Evolutionary conservation across 2,113 vertebrate genomes (phyloP).

Genomic region (Picathartes gymnocephalus): DNA sequence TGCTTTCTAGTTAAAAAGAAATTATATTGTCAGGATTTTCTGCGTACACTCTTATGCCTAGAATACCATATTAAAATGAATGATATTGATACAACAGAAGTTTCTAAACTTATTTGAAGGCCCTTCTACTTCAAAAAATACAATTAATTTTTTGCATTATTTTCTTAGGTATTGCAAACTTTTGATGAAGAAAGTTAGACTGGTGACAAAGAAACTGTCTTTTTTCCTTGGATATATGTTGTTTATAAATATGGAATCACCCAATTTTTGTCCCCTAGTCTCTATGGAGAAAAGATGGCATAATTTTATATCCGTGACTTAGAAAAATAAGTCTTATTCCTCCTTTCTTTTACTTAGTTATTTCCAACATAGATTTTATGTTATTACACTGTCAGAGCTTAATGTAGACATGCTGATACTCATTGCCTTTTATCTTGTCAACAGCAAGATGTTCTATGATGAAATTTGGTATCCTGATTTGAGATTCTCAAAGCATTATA

Average conservation of each 20-base stretch:
- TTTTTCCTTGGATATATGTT: not conserved
- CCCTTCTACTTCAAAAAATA: not conserved
- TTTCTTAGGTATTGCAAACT: not conserved
- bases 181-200: not conserved
- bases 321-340: not conserved
- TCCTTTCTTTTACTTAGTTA: not conserved
- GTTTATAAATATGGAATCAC: not conserved
- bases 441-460: not conserved
- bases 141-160: not conserved
- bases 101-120: not conserved
- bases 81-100: not conserved
- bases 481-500: not conserved
- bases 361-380: not conserved
- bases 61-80: not conserved
- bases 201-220: not conserved
- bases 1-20: not conserved
- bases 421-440: not conserved
- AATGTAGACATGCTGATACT: not conserved
- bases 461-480: not conserved
- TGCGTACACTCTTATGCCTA: not conserved
- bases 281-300: not conserved
- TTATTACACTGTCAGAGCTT: not conserved
- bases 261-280: not conserved
- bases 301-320: not conserved
- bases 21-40: not conserved